Percentiles rank a stretch among this genome's conserved stretches.
Evolutionary conservation across 2,797 vertebrate genomes (phyloP).

Genomic region (Buphagus erythrorhynchus): DNA sequence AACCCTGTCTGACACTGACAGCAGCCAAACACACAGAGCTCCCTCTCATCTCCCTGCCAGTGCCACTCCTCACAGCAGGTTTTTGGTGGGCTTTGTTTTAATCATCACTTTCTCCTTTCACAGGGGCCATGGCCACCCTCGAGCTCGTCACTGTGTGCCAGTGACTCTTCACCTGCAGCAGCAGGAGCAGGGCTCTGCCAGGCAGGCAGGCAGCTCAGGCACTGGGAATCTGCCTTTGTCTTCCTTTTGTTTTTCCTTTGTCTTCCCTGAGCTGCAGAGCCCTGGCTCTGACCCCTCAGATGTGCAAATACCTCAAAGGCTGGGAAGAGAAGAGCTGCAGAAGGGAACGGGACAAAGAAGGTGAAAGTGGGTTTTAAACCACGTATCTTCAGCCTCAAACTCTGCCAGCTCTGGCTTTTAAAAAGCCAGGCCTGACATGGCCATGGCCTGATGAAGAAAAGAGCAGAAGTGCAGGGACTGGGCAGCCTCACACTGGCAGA

Average conservation of each 20-base stretch:
- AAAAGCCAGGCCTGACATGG: neutral
- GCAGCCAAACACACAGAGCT: neutral
- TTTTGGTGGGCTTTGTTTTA: neutral
- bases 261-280: neutral
- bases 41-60: neutral
- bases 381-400: neutral
- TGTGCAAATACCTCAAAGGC: neutral
- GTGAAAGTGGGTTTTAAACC: neutral
- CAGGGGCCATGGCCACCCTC: neutral
- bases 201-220: neutral
- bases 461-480: neutral
- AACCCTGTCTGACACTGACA: neutral
- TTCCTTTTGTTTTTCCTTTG: neutral
- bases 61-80: neutral
- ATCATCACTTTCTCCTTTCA: neutral
- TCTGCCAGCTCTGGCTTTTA: neutral
- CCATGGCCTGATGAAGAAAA: rapidly evolving
- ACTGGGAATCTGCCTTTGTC: neutral
- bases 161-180: neutral
- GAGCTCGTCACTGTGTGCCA: neutral
- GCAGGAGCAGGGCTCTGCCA: neutral
- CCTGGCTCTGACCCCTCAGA: constrained; percentile 8
- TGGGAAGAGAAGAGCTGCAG: neutral
- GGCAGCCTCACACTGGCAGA: rapidly evolving
- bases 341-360: neutral